Conservation (phyloP, 2,888 invertebrate genomes). For the Agrilus cyanescens region DNA sequence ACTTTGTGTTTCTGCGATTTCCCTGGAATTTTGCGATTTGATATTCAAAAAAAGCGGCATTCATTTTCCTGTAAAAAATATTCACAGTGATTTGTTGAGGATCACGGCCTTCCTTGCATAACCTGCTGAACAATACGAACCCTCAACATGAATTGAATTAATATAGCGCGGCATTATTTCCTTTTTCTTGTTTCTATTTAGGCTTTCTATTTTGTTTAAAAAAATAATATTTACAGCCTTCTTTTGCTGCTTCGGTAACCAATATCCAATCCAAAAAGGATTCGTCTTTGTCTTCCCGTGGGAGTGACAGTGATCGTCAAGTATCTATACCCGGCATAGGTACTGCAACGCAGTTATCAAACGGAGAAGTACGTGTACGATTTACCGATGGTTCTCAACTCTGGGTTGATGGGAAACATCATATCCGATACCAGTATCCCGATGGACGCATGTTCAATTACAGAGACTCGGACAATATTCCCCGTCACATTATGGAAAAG, state of each 20-base stretch:
- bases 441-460: slow-evolving; percentile 29
- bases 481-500: slow-evolving; percentile 34
- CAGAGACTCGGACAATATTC: slow-evolving; percentile 29
- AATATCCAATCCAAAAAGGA: slow-evolving; percentile 15
- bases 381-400: slow-evolving; percentile 31
- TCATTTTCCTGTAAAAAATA: too few species aligned
- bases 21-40: too few species aligned
- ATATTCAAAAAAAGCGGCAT: too few species aligned
- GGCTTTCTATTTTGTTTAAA: too few species aligned
- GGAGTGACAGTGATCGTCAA: slow-evolving; percentile 22
- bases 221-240: slow-evolving; percentile 26
- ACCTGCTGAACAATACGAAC: too few species aligned
- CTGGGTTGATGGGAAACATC: slow-evolving; percentile 31
- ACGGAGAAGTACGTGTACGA: slow-evolving; percentile 30
- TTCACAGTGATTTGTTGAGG: too few species aligned
- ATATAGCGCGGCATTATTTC: too few species aligned
- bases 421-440: slow-evolving; percentile 28
- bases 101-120: too few species aligned
- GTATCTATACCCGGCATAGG: slow-evolving; percentile 32
- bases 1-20: too few species aligned
- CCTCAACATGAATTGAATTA: too few species aligned
- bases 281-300: slow-evolving; percentile 13
- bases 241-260: slow-evolving; percentile 28
- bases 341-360: slow-evolving; percentile 28
- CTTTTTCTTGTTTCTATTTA: too few species aligned